Conservation (phyloP, 2,797 vertebrate species). For the Anguilla megastoma region DNA sequence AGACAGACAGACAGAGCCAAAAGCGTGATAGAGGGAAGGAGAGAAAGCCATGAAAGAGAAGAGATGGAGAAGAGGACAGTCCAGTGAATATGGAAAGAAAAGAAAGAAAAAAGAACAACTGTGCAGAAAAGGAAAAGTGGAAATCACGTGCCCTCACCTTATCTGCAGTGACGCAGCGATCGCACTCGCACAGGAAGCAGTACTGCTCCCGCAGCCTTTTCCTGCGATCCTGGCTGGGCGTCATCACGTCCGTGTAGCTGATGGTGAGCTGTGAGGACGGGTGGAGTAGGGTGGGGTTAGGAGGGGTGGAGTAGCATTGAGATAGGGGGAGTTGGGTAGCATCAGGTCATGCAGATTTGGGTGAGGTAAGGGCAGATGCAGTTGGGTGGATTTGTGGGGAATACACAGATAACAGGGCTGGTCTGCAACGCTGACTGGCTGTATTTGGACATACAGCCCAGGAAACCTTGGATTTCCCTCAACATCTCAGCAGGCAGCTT, state of each 20-base stretch:
- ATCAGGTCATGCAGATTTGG: neutral
- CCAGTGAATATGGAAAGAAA: neutral
- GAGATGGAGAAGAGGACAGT: neutral
- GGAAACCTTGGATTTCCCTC: no score
- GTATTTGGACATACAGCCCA: neutral
- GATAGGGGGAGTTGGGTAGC: neutral
- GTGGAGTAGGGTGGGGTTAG: neutral
- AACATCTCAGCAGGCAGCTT: neutral
- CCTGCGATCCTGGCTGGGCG: constrained; percentile 71
- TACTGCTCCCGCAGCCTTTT: constrained; percentile 76
- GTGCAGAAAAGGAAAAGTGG: constrained; percentile 3
- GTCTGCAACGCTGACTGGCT: neutral
- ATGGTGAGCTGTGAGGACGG: constrained; percentile 72
- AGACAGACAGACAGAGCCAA: neutral
- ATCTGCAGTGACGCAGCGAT: constrained; percentile 70
- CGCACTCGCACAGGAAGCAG: constrained; percentile 77
- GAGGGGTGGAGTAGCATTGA: no score
- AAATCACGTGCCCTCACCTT: constrained; percentile 65
- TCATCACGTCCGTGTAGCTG: constrained; percentile 79
- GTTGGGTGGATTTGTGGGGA: neutral
- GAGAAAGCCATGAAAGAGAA: neutral
- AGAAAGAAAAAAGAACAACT: neutral
- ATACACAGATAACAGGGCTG: neutral
- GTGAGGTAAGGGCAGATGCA: neutral
- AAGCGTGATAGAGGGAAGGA: constrained; percentile 16